These are phyloP conservation scores for Pseudopleuronectes americanus DNA, from an alignment of 2,797 vertebrate genomes.

Conservation along the genomic window DNA sequence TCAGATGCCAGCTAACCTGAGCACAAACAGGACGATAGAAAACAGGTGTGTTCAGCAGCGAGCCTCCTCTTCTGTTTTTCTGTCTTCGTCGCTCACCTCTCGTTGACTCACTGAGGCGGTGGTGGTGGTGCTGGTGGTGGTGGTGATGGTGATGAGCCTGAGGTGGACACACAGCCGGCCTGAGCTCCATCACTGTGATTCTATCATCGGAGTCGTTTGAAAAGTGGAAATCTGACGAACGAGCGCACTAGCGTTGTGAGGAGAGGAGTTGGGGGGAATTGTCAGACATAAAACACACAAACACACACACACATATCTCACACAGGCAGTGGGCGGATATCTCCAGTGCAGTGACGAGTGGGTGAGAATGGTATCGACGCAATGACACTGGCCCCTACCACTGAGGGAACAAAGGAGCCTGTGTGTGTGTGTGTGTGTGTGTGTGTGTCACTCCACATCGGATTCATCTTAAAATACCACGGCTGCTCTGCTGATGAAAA, in stretches of 20 bases:
- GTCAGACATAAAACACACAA: constrained; percentile 44
- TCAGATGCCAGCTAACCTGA: constrained; percentile 80
- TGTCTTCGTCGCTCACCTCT: constrained; percentile 39
- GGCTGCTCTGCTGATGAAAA: constrained; percentile 74
- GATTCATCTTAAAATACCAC: constrained; percentile 75
- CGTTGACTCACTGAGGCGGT: constrained; percentile 4
- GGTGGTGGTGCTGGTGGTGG: no score
- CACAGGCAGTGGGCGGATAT: constrained; percentile 50
- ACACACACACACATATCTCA: constrained; percentile 21
- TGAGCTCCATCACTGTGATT: background rate
- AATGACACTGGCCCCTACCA: constrained; percentile 58
- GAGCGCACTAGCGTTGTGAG: constrained; percentile 8
- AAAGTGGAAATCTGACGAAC: constrained; percentile 10
- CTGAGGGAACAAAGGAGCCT: constrained; percentile 66
- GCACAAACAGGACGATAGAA: constrained; percentile 78
- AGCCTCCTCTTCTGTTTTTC: constrained; percentile 16
- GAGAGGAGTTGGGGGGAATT: constrained; percentile 35
- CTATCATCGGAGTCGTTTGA: constrained; percentile 12
- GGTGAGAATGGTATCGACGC: constrained; percentile 69
- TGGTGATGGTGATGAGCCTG: no score
- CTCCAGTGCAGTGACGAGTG: constrained; percentile 59
- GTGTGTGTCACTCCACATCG: constrained; percentile 56
- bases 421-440: constrained; percentile 42
- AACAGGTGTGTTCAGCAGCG: constrained; percentile 81
- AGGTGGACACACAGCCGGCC: no score